Evolutionary conservation across 92 coral and sea anemone genomes (phyloP), one percentile per base, ranked within the genome.

Genomic region (Actinernus sp.): DNA sequence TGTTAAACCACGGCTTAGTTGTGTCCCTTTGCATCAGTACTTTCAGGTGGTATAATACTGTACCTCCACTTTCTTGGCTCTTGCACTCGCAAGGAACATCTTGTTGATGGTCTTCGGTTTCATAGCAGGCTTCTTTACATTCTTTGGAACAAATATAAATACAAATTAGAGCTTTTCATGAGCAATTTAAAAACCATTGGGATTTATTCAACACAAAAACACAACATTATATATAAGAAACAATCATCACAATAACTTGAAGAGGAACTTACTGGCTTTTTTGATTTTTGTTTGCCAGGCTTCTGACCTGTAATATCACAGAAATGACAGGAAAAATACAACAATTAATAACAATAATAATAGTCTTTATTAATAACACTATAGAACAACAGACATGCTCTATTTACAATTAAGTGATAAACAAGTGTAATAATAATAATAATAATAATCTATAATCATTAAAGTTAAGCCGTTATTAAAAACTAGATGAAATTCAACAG

Each of bases 61-160:
- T n/a, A n/a, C 94, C 81, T 91, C 83, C 38, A 84, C 18, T 55
- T 93, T 93, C 53, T 67, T 89, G 26, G 98, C 79, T 65, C 85
- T 89, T 46, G 93, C 88, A 77, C 86, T 84, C 29, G 92, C 96
- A 22, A 93, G 79, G 21, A 92, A 85, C 93, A 93, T 93, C 61
- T 91, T 93, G 50, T 85, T 89, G 53, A 93, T 93, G 14, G 98
- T 80, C 31, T 73, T 93, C 2, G 98, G 92, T 44, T 89, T 83
- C 7, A 76, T 82, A 4, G 47, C 19, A 55, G 98, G 84, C 63
- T 93, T 93, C 80, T 89, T 93, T 26, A 81, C 92, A 63, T 80
- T 92, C 96, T 92, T 36, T 23, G 44, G 63, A 30, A 17, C 13
- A 26, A 32, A 48, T 2, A 58, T 21, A 14, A 10, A 2, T 49